Evolutionary conservation across 2,797 vertebrate genomes (phyloP).

Genomic region (Mareca strepera): DNA sequence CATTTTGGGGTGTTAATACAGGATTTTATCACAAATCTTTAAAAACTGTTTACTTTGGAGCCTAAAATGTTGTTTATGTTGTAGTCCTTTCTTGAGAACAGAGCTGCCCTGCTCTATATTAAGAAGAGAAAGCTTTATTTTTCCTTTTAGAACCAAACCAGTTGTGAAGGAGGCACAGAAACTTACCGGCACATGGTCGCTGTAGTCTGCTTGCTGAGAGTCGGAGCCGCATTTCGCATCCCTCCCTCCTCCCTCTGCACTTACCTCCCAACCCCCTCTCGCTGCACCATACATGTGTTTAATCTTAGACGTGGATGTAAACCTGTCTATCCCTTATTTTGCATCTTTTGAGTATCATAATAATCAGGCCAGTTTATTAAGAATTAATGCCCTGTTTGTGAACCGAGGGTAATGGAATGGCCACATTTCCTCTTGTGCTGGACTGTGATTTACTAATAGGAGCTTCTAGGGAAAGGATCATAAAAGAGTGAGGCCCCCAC

Average conservation of each 20-base stretch:
- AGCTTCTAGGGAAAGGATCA: constrained; percentile 72
- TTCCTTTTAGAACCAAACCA: not conserved
- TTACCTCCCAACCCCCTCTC: not conserved
- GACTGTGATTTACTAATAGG: constrained; percentile 76
- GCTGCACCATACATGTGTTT: constrained; percentile 48
- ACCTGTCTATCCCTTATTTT: constrained; percentile 73
- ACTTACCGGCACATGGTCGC: not conserved
- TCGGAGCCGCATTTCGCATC: not conserved
- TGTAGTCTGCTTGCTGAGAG: not conserved
- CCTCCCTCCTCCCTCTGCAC: not conserved
- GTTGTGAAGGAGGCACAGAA: not conserved
- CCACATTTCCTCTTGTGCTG: constrained; percentile 57
- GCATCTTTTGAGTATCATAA: constrained; percentile 67
- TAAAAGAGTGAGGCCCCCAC: constrained; percentile 63
- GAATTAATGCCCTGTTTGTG: constrained; percentile 75
- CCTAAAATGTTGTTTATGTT: not conserved
- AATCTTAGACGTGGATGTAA: constrained; percentile 69
- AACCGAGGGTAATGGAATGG: constrained; percentile 72
- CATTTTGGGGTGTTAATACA: not conserved
- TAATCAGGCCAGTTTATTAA: constrained; percentile 75
- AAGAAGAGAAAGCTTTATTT: not conserved
- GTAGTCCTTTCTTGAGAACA: not conserved
- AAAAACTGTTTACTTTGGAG: not conserved
- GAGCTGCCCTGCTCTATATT: not conserved
- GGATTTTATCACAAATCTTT: not conserved